phyloP scores from a whole-genome alignment of 30 jellyfish, hydroid and myxozoan genomes.

The Nemopilema nomurai region DNA sequence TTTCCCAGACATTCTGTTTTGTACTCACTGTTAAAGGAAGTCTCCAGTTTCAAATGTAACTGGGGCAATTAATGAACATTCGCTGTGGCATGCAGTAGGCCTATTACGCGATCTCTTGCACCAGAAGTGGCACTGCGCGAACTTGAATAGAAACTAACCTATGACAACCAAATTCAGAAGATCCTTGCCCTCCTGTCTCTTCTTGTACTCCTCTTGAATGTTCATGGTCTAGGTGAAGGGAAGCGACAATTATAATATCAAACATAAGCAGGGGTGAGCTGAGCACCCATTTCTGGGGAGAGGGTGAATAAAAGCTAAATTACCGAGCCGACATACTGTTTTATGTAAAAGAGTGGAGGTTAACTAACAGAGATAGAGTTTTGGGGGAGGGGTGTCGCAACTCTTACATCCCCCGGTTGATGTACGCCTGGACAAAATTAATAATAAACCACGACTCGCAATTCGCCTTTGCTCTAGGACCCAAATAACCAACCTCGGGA shows the following conservation, averaged over 20 bases:
- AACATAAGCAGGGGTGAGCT: neutral
- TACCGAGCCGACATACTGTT: too few relatives aligned
- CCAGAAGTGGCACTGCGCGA: neutral
- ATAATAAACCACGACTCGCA: too few relatives aligned
- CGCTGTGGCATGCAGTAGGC: neutral
- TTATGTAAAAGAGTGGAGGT: too few relatives aligned
- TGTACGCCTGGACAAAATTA: too few relatives aligned
- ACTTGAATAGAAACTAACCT: slow-evolving; percentile 39
- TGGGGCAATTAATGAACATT: neutral
- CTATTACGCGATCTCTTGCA: neutral
- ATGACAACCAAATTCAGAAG: slow-evolving; percentile 85
- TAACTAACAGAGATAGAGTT: too few relatives aligned
- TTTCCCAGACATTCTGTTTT: too few relatives aligned
- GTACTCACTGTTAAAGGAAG: too few relatives aligned
- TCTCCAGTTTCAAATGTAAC: too few relatives aligned
- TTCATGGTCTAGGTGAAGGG: slow-evolving; percentile 12
- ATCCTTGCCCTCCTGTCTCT: slow-evolving; percentile 95
- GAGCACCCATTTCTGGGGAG: neutral
- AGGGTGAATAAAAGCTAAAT: neutral
- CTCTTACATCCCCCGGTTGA: too few relatives aligned
- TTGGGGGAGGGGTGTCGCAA: too few relatives aligned
- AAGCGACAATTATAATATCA: neutral
- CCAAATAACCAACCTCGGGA: too few relatives aligned
- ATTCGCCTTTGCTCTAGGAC: too few relatives aligned
- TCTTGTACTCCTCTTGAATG: slow-evolving; percentile 68